phyloP scores from a whole-genome alignment of 2,888 invertebrate species.

The Nomada ferruginata region DNA sequence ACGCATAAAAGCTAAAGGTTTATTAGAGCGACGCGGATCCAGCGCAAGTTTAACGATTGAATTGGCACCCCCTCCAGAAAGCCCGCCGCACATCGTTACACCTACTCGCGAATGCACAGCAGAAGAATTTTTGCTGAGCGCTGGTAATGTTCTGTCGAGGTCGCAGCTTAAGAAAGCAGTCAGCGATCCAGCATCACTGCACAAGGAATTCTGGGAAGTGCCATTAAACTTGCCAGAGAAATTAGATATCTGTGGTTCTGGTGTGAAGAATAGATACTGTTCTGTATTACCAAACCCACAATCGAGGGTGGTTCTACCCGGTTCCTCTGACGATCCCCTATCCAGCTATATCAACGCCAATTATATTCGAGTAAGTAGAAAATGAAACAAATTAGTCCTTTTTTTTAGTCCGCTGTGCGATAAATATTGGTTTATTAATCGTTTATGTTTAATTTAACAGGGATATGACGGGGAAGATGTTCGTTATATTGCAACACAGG shows the following conservation, averaged over 20 bases:
- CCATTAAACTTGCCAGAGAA: constrained; percentile 96
- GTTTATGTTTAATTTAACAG: constrained; percentile 83
- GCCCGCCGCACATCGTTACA: constrained; percentile 84
- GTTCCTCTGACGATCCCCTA: constrained; percentile 86
- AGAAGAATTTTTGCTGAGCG: constrained; percentile 86
- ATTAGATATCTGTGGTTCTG: constrained; percentile 94
- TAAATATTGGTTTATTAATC: background rate
- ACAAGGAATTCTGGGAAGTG: constrained; percentile 97
- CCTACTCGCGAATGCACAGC: constrained; percentile 86
- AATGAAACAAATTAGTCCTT: background rate
- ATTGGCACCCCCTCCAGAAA: constrained; percentile 84
- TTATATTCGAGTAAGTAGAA: constrained; percentile 91
- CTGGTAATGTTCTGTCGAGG: constrained; percentile 86
- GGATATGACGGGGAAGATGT: constrained; percentile 95
- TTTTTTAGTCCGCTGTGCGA: background rate
- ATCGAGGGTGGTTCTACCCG: constrained; percentile 91
- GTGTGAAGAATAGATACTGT: constrained; percentile 95
- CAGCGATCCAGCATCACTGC: constrained; percentile 86
- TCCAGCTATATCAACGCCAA: constrained; percentile 96
- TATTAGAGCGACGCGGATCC: constrained; percentile 94
- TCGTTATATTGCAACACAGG: constrained; percentile 96
- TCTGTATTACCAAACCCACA: constrained; percentile 95
- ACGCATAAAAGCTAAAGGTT: constrained; percentile 87
- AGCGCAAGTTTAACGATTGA: constrained; percentile 96
- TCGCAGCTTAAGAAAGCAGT: constrained; percentile 85